A percentile compares a stretch with the other conserved stretches of the same genome.
Conservation (phyloP, 2,888 invertebrate genomes). For the Agonopterix alstromeriana region DNA sequence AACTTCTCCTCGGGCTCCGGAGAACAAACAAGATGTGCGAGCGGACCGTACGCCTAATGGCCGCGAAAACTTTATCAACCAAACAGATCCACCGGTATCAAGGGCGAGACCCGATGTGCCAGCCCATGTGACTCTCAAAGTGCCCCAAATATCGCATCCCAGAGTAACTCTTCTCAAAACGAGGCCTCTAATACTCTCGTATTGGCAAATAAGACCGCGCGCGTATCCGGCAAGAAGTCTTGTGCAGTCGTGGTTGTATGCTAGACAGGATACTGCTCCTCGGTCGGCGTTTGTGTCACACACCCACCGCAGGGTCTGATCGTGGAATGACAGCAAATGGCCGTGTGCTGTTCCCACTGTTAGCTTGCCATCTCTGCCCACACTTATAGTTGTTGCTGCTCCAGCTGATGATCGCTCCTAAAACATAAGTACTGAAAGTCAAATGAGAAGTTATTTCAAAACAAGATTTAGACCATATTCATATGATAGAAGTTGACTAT, state of each 20-base stretch:
- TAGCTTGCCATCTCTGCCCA: conserved; percentile 81
- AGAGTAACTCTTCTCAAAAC: conserved; percentile 62
- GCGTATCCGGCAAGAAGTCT: conserved; percentile 85
- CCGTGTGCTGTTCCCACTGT: conserved; percentile 98
- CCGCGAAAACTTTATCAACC: conserved; percentile 92
- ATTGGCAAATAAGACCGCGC: conserved; percentile 93
- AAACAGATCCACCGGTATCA: conserved; percentile 97
- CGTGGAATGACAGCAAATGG: conserved; percentile 83
- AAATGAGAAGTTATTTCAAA: background rate
- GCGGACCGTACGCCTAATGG: conserved; percentile 92
- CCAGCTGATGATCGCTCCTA: conserved; percentile 94
- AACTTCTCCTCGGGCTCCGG: conserved; percentile 95
- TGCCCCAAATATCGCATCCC: conserved; percentile 69
- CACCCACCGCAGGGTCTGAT: conserved; percentile 94
- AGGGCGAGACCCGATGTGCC: conserved; percentile 73
- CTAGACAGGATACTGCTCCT: conserved; percentile 88
- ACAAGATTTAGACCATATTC: background rate
- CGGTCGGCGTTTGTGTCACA: conserved; percentile 81
- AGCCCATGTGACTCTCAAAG: conserved; percentile 63
- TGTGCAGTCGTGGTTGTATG: conserved; percentile 91
- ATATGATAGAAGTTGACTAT: background rate
- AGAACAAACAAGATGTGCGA: conserved; percentile 95
- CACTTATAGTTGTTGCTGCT: conserved; percentile 89
- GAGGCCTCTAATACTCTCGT: conserved; percentile 85
- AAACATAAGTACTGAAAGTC: conserved; percentile 17